A percentile compares a stretch with the other conserved stretches of the same genome.
phyloP scores from a whole-genome alignment of 2,797 vertebrate genomes.

The Moxostoma hubbsi region DNA sequence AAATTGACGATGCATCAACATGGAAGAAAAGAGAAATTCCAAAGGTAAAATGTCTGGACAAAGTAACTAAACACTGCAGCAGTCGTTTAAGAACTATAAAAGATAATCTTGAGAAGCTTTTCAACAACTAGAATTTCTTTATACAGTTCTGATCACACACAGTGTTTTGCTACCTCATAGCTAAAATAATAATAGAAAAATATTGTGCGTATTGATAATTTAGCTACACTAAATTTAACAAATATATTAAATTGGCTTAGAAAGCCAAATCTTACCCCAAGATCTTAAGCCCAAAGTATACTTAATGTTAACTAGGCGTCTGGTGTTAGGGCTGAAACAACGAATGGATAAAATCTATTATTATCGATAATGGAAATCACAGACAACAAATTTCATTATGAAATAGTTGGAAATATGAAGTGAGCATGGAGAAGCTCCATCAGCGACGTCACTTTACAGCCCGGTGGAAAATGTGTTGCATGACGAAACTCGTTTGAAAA shows the following conservation, averaged over 20 bases:
- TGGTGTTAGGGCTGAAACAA: too few relatives aligned
- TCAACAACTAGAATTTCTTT: background rate
- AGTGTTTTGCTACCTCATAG: background rate
- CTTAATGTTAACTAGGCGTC: too few relatives aligned
- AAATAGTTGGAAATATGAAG: too few relatives aligned
- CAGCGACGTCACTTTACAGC: too few relatives aligned
- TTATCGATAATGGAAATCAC: too few relatives aligned
- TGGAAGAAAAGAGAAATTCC: conserved; percentile 73
- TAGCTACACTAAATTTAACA: background rate
- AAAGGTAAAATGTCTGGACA: conserved; percentile 65
- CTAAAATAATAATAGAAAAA: background rate
- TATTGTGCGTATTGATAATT: background rate
- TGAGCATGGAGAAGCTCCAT: too few relatives aligned
- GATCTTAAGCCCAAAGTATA: too few relatives aligned
- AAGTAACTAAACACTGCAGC: conserved; percentile 34
- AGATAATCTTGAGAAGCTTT: background rate
- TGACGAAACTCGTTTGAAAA: too few relatives aligned
- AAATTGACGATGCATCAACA: conserved; percentile 76
- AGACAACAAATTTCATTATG: too few relatives aligned
- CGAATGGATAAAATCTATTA: too few relatives aligned
- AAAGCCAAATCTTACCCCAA: background rate
- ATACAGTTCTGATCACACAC: background rate
- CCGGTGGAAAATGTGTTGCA: too few relatives aligned
- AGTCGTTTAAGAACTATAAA: conserved; percentile 6
- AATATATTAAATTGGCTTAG: background rate